Evolutionary conservation across 2,797 vertebrate species (phyloP), one percentile per base, ranked within the genome.

Genomic region (Acanthiza pusilla): DNA sequence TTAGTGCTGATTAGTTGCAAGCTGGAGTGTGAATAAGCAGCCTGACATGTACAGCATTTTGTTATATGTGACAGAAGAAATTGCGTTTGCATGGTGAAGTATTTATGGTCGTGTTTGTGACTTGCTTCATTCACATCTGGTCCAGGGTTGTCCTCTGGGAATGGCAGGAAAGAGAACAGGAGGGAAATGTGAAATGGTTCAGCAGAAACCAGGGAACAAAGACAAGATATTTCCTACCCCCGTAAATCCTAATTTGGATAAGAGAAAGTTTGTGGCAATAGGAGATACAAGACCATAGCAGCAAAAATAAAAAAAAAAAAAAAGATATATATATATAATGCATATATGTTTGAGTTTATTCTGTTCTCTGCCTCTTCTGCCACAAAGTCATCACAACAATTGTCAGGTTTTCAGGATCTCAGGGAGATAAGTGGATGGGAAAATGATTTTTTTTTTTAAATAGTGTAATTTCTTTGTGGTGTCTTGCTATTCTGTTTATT

Each of bases 61-160:
- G 81, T 95, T 85, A 71, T 22, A 93, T 78, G 86, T 92, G 74
- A 87, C 79, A 43, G 85, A 90, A 96, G 91, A 82, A 84, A 91
- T 95, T 91, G 58, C 65, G 73, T 94, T 97, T 93, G 61, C 55
- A 40, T 90, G 93, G 88, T 95, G 88, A 91, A 97, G 82, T 96
- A 96, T 97, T 97, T 97, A 95, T 95, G 95, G 93, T 89, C 89
- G 7, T 96, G 93, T 96, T 80, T 96, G 96, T 60, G 91, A 91
- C 89, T 97, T 75, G 76, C 81, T 96, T 94, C 89, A 65, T 93
- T 94, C 96, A 97, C 94, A 96, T 97, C 94, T 97, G 96, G 95
- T 95, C 90, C 63, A 25, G 76, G 62, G 45, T 40, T 84, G 82
- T 54, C 93, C 95, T 91, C 63, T 88, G 96, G 94, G 94, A 91